phyloP scores from a whole-genome alignment of 2,888 invertebrate species.

The Phrixothrix hirtus region DNA sequence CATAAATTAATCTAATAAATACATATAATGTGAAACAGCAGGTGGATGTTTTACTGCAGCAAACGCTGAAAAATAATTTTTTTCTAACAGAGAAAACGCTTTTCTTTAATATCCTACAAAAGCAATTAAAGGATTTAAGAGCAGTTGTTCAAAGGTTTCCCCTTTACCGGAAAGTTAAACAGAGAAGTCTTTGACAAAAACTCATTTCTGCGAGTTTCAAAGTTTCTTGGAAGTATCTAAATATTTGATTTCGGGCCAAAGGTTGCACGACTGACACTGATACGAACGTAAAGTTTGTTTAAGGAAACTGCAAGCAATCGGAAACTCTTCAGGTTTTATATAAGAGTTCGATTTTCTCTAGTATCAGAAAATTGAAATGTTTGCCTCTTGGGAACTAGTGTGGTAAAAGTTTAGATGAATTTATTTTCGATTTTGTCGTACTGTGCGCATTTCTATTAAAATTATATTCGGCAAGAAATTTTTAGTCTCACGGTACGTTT shows the following conservation, averaged over 20 bases:
- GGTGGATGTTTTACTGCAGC: slow-evolving; percentile 1
- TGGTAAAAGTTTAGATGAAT: not conserved
- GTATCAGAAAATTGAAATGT: slow-evolving; percentile 12
- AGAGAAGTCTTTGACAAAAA: slow-evolving; percentile 38
- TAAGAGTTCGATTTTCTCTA: slow-evolving; percentile 9
- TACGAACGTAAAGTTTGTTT: slow-evolving; percentile 26
- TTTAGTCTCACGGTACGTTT: slow-evolving; percentile 18
- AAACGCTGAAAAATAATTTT: not conserved
- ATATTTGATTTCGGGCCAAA: slow-evolving; percentile 36
- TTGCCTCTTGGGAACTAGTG: not conserved
- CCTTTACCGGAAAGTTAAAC: slow-evolving; percentile 29
- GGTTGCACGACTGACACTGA: slow-evolving; percentile 24
- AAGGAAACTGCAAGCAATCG: slow-evolving; percentile 21
- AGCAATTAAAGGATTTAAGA: slow-evolving; percentile 33
- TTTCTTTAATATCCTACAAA: slow-evolving; percentile 17
- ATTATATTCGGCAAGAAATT: too few relatives aligned
- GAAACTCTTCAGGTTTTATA: slow-evolving; percentile 25
- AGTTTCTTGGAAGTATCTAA: slow-evolving; percentile 35
- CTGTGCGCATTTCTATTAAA: too few relatives aligned
- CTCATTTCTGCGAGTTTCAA: slow-evolving; percentile 38
- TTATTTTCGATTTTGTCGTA: too few relatives aligned
- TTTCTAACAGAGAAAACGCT: not conserved
- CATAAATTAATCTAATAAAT: slow-evolving; percentile 22
- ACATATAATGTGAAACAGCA: slow-evolving; percentile 15
- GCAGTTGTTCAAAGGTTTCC: slow-evolving; percentile 26